These are phyloP conservation scores for Penaeus japonicus DNA, from an alignment of 1,140 invertebrate species.

Conservation along the genomic window DNA sequence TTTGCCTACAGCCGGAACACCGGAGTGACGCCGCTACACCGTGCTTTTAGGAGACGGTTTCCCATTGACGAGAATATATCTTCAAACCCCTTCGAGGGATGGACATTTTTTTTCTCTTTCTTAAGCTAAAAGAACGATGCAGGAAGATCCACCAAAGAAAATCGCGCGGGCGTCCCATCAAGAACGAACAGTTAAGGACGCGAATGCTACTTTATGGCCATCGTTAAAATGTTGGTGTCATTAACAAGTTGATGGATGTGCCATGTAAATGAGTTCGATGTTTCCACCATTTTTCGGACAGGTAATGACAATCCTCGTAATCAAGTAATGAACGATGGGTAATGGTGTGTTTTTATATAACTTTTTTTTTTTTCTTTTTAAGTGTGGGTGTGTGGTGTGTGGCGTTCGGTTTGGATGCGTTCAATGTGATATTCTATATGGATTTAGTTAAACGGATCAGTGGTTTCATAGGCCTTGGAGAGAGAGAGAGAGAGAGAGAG, in stretches of 20 bases:
- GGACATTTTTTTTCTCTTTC: no score
- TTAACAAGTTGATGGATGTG: constrained; percentile 46
- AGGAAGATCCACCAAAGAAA: no score
- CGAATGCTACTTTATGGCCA: constrained; percentile 40
- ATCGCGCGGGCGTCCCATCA: no score
- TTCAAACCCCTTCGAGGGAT: no score
- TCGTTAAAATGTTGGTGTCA: constrained; percentile 43
- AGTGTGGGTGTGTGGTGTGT: background rate
- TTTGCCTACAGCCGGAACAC: background rate
- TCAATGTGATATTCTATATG: background rate
- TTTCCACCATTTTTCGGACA: constrained; percentile 42
- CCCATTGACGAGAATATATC: no score
- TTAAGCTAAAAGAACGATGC: no score
- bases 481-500: no score
- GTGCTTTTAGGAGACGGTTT: no score
- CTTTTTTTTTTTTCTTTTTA: background rate
- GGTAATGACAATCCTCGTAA: constrained; percentile 15
- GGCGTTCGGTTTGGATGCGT: background rate
- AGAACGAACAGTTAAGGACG: constrained; percentile 20
- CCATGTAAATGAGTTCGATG: constrained; percentile 44
- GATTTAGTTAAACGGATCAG: background rate
- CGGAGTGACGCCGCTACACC: no score
- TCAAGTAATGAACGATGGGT: constrained; percentile 34
- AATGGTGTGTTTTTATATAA: background rate
- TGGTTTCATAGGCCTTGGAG: no score